A percentile compares a stretch with the other conserved stretches of the same genome.
phyloP scores from a whole-genome alignment of 2,888 invertebrate species.

The Pardosa pseudoannulata region DNA sequence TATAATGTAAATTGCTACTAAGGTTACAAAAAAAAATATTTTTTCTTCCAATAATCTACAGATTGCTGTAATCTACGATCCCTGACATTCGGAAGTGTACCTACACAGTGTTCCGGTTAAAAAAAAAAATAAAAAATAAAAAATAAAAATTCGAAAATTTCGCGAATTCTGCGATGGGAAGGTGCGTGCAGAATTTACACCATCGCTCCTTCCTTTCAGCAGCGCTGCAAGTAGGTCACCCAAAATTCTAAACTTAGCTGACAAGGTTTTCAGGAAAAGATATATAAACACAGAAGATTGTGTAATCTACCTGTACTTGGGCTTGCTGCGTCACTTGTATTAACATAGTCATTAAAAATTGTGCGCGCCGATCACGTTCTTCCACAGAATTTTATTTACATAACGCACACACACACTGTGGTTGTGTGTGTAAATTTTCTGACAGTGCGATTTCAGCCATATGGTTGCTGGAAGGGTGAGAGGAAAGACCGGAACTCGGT shows the following conservation, averaged over 20 bases:
- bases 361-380: constrained; percentile 40
- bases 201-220: background rate
- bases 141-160: too few relatives aligned
- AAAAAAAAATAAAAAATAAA: too few relatives aligned
- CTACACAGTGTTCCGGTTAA: too few relatives aligned
- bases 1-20: too few relatives aligned
- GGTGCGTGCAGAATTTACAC: too few relatives aligned
- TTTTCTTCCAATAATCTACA: too few relatives aligned
- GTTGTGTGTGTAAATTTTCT: too few relatives aligned
- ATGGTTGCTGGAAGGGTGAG: constrained; percentile 25
- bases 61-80: too few relatives aligned
- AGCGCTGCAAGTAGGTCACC: constrained; percentile 45
- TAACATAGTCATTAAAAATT: constrained; percentile 22
- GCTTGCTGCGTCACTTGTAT: constrained; percentile 36
- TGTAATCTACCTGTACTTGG: constrained; percentile 40
- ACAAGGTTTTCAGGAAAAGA: background rate
- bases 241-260: constrained; percentile 14
- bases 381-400: constrained; percentile 58
- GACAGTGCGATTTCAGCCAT: constrained; percentile 26
- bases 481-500: background rate
- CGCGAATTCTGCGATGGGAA: too few relatives aligned
- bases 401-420: constrained; percentile 25
- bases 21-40: too few relatives aligned
- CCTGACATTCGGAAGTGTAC: too few relatives aligned
- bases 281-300: constrained; percentile 1